Evolutionary conservation across 1,140 invertebrate genomes (phyloP).

Genomic region (Sitodiplosis mosellana): DNA sequence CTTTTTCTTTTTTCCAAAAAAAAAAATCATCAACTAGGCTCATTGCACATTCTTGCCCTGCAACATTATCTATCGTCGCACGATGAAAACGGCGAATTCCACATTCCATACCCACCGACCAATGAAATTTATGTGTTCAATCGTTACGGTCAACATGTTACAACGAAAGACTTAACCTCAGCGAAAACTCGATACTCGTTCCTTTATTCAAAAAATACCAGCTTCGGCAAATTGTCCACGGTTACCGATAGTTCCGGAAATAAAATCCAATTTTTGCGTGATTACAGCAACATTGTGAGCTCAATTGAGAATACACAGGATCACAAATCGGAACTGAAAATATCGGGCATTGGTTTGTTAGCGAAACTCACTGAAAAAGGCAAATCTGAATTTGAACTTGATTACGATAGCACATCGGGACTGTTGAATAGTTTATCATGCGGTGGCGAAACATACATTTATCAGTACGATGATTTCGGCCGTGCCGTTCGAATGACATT

Average conservation of each 20-base stretch:
- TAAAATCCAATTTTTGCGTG: slow-evolving; percentile 77
- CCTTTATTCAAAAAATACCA: slow-evolving; percentile 90
- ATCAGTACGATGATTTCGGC: slow-evolving; percentile 74
- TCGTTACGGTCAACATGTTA: slow-evolving; percentile 84
- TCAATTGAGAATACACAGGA: slow-evolving; percentile 89
- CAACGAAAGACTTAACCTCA: slow-evolving; percentile 81
- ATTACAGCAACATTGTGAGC: slow-evolving; percentile 75
- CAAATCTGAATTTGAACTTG: slow-evolving; percentile 59
- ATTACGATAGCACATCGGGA: slow-evolving; percentile 67
- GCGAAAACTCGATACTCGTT: slow-evolving; percentile 86
- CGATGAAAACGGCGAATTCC: slow-evolving; percentile 79
- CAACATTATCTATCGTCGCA: slow-evolving; percentile 77
- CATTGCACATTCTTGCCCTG: slow-evolving; percentile 70
- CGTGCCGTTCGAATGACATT: slow-evolving; percentile 66
- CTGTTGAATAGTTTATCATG: slow-evolving; percentile 61
- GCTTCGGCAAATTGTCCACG: slow-evolving; percentile 81
- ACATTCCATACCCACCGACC: slow-evolving; percentile 75
- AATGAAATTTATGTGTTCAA: slow-evolving; percentile 91
- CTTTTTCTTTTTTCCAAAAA: not conserved
- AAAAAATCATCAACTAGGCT: slow-evolving; percentile 27
- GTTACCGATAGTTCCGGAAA: slow-evolving; percentile 86
- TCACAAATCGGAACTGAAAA: slow-evolving; percentile 75
- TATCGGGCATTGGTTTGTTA: slow-evolving; percentile 69
- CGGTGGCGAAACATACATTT: slow-evolving; percentile 71
- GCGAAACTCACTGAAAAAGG: slow-evolving; percentile 66